phyloP scores from a whole-genome alignment of 2,888 invertebrate genomes.

The Thymelicus sylvestris region DNA sequence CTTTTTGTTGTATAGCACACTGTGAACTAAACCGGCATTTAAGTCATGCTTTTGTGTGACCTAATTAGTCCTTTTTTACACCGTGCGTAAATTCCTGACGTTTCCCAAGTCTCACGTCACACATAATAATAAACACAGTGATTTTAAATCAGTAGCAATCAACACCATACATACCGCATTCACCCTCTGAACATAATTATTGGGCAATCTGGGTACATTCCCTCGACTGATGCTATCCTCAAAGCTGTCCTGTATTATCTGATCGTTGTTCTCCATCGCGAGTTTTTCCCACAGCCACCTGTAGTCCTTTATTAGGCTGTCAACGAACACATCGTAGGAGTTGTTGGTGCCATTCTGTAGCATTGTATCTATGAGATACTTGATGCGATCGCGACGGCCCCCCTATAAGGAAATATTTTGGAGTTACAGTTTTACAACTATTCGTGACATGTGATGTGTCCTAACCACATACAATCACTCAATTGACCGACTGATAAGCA shows the following conservation, averaged over 20 bases:
- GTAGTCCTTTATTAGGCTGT: conserved; percentile 82
- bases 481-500: too few relatives aligned
- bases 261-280: conserved; percentile 59
- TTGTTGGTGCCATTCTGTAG: conserved; percentile 68
- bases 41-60: too few relatives aligned
- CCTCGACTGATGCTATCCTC: conserved; percentile 82
- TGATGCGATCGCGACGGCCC: conserved; percentile 64
- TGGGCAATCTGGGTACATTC: conserved; percentile 84
- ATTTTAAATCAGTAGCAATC: neutral
- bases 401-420: conserved; percentile 56
- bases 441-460: too few relatives aligned
- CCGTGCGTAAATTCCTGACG: too few relatives aligned
- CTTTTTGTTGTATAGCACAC: too few relatives aligned
- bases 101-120: too few relatives aligned
- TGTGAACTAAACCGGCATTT: too few relatives aligned
- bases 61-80: too few relatives aligned
- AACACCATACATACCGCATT: conserved; percentile 68
- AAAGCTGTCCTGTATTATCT: conserved; percentile 69
- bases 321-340: conserved; percentile 83
- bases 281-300: conserved; percentile 84
- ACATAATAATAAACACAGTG: too few relatives aligned
- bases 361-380: conserved; percentile 69
- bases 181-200: conserved; percentile 80
- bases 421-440: too few relatives aligned
- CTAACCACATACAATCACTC: too few relatives aligned